These are phyloP conservation scores for Xiphydria camelus DNA, from an alignment of 2,888 invertebrate genomes.

Conservation along the genomic window DNA sequence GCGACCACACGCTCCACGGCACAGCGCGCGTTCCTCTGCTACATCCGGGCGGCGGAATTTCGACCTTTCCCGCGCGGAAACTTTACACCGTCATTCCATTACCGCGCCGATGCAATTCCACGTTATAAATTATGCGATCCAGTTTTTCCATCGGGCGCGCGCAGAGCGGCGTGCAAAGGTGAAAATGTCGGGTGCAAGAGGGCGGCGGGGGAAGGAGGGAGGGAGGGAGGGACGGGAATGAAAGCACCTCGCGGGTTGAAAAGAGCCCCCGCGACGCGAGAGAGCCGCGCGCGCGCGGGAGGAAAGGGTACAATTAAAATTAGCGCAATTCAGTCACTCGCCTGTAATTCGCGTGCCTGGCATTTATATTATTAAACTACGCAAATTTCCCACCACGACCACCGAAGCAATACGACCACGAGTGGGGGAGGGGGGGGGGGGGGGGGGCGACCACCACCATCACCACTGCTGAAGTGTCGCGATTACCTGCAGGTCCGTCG, in stretches of 20 bases:
- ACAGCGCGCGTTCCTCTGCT: too few relatives aligned
- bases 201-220: constrained; percentile 37
- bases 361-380: constrained; percentile 53
- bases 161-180: constrained; percentile 16
- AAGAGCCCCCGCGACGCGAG: constrained; percentile 13
- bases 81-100: not conserved
- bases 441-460: too few relatives aligned
- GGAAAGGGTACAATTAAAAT: constrained; percentile 52
- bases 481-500: too few relatives aligned
- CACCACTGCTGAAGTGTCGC: too few relatives aligned
- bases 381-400: constrained; percentile 44
- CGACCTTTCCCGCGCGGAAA: too few relatives aligned
- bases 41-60: too few relatives aligned
- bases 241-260: constrained; percentile 11
- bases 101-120: not conserved
- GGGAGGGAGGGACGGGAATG: constrained; percentile 11
- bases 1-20: too few relatives aligned
- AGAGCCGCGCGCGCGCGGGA: constrained; percentile 16
- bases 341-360: constrained; percentile 48
- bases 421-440: too few relatives aligned
- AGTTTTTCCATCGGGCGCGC: constrained; percentile 18
- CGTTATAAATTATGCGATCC: constrained; percentile 31
- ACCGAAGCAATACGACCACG: too few relatives aligned
- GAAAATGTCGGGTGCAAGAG: constrained; percentile 25
- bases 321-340: constrained; percentile 53